Base-by-base conservation (phyloP, 2,113 vertebrate genomes). In the Sapayoa aenigma region DNA sequence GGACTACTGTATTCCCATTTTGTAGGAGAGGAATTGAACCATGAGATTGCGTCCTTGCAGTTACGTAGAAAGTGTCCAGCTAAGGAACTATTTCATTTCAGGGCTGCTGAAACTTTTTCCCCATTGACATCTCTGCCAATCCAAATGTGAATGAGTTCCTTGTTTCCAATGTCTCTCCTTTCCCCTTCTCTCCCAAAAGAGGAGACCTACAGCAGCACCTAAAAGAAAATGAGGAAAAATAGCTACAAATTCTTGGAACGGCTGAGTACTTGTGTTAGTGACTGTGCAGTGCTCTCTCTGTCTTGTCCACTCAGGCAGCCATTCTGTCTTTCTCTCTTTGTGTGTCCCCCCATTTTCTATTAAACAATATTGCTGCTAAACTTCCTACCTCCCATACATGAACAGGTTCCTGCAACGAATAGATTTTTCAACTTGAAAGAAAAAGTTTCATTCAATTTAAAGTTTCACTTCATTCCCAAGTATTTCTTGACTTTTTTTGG, bases 381-480 rank as follows among this genome's bases (percentile, higher is more conserved):
- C 37, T 74, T 86, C 24, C 60, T 78, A 86, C 72, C 46, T 75
- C 65, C 4, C 1, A 86, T 67, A 96, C 41, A 42, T 0, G 28
- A 95, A 78, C 44, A 68, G 52, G 50, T 33, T 91, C 50, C 74
- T 75, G 47, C 31, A 86, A 94, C 27, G 3, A 92, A 81, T 37
- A 87, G 86, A 91, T 93, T 92, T 93, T 91, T 94, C 77, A 92
- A 53, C 69, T 95, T 89, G 86, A 97, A 94, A 88, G 85, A 50
- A 88, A 93, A 88, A 77, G 52, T 92, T 90, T 79, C 58, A 35
- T 87, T 89, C 81, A 69, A 49, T 87, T 90, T 94, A 82, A 94
- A 95, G 76, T 95, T 84, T 88, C 27, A 31, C 30, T 80, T 94
- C 28, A 77, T 90, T 90, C 55, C 24, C 14, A 66, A 91, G 59